These are phyloP conservation scores for Parazoanthus darwini DNA, from an alignment of 92 coral and sea anemone genomes.

Conservation along the genomic window DNA sequence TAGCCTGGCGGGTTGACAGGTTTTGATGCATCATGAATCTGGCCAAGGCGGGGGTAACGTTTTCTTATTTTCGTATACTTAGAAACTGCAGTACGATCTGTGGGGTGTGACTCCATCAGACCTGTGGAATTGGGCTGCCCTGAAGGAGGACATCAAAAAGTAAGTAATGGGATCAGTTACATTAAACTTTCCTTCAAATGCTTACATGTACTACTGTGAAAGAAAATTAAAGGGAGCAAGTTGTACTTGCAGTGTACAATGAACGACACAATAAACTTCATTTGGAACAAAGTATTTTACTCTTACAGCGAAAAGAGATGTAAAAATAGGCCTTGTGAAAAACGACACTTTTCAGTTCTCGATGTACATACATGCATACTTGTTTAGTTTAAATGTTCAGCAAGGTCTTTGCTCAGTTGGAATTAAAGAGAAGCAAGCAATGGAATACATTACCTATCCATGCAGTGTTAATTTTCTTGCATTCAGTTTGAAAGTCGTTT, in stretches of 20 bases:
- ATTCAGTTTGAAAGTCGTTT: not conserved
- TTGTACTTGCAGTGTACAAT: not conserved
- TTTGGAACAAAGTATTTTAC: too few species aligned
- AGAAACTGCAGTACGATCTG: slow-evolving; percentile 89
- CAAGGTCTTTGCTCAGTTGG: too few species aligned
- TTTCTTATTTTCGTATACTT: too few species aligned
- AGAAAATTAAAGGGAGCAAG: not conserved
- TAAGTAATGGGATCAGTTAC: slow-evolving; percentile 21
- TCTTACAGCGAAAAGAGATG: too few species aligned
- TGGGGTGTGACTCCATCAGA: slow-evolving; percentile 95
- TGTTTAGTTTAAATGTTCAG: too few species aligned
- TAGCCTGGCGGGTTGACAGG: too few species aligned
- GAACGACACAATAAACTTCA: too few species aligned
- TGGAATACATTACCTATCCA: not conserved
- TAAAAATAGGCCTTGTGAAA: too few species aligned
- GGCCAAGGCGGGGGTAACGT: not conserved
- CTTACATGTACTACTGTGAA: not conserved
- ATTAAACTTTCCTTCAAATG: not conserved
- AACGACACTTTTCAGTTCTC: too few species aligned
- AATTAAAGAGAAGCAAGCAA: not conserved
- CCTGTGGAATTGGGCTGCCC: slow-evolving; percentile 95
- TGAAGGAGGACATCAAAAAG: slow-evolving; percentile 85
- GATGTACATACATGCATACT: too few species aligned
- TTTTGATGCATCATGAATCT: too few species aligned
- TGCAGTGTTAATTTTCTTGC: not conserved